Base-by-base conservation (phyloP, 2,113 vertebrate species). In the Chlorodrepanis virens region DNA sequence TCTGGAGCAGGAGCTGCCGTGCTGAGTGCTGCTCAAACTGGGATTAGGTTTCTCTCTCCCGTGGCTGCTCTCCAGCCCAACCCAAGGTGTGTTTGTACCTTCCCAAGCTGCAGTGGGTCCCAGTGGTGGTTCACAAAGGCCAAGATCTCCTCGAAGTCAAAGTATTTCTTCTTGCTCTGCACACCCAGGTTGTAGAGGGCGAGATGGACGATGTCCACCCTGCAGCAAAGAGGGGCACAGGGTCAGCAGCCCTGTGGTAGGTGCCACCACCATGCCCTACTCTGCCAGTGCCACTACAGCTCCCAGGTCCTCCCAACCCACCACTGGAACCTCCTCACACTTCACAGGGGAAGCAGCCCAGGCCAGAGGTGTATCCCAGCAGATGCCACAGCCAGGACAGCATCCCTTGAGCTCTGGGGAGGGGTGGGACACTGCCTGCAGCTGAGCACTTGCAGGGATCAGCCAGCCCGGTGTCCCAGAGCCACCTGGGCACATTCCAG, bases 121-220 rank as follows among this genome's bases (percentile, higher is more conserved):
- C 99, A 99, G 97, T 99, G 98, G 39, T 98, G 97, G 60, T 98
- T 98, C 90, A 99, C 98, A 1, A 99, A 99, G 87, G 98, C 97
- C 64, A 99, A 97, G 85, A 99, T 99, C 97, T 99, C 99, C 60
- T 99, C 99, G 7, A 99, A 98, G 94, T 99, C 98, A 13, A 99
- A 99, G 96, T 99, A 99, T 54, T 99, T 99, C 98, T 99, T 99
- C 97, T 99, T 99, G 97, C 99, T 99, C 96, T 99, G 99, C 23
- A 99, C 98, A 0, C 99, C 99, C 97, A 99, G 98, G 96, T 99
- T 99, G 97, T 99, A 99, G 44, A 99, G 98, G 25, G 98, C 99
- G 17, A 99, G 98, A 82, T 99, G 99, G 40, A 99, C 99, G 18
- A 99, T 97, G 8, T 99, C 99, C 21, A 99, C 99, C 99, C 99